These are phyloP conservation scores for Patella depressa DNA, from an alignment of 2,888 invertebrate species.

Conservation along the genomic window DNA sequence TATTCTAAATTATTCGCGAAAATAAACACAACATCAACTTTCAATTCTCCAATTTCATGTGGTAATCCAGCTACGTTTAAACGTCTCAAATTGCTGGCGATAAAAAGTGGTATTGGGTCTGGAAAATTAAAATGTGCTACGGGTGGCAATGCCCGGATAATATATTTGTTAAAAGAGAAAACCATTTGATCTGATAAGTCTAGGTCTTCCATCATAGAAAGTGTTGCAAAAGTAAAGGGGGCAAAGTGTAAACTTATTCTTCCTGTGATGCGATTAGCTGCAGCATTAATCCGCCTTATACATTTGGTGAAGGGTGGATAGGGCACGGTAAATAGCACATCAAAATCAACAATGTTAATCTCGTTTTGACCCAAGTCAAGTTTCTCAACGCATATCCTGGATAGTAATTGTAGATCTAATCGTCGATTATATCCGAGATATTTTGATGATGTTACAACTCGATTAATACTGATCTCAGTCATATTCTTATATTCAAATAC, in stretches of 20 bases:
- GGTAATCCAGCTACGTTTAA: not conserved
- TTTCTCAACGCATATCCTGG: not conserved
- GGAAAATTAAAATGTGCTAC: no score
- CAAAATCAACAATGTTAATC: not conserved
- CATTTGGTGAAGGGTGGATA: not conserved
- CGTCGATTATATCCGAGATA: not conserved
- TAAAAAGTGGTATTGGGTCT: no score
- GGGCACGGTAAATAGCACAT: not conserved
- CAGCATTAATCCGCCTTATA: not conserved
- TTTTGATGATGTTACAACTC: not conserved
- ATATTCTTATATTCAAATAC: not conserved
- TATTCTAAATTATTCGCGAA: not conserved
- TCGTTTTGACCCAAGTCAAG: not conserved
- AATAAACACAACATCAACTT: not conserved
- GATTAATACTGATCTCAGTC: not conserved
- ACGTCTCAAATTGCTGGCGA: not conserved
- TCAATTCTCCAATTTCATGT: not conserved
- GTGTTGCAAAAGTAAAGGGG: not conserved
- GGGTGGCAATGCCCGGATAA: not conserved
- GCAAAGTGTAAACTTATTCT: not conserved
- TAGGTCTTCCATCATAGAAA: not conserved
- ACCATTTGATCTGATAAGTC: not conserved
- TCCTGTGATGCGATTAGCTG: not conserved
- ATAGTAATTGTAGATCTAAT: not conserved
- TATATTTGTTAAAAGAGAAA: not conserved